Evolutionary conservation across 2,113 vertebrate genomes (phyloP), one percentile per base, ranked within the genome.

Genomic region (Climacteris rufus): DNA sequence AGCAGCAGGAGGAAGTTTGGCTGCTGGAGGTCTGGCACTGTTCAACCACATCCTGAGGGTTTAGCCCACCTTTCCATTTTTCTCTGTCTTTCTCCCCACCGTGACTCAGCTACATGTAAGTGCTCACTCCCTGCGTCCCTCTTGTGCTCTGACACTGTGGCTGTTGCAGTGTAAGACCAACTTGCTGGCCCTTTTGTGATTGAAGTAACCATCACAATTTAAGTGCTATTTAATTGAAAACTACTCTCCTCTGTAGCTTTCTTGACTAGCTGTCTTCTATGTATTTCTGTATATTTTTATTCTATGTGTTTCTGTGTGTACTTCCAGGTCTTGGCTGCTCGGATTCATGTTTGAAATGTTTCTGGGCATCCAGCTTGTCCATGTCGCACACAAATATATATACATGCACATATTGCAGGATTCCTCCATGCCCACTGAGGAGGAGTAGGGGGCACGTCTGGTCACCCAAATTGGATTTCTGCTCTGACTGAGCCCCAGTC

Each of bases 361-460:
- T 70, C 42, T 21, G 24, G 68, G 52, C 13, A 14, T 56, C 50
- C 57, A 68, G 23, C 24, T 89, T 66, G 24, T 30, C 50, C 1
- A 0, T 54, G 15, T 84, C 42, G 30, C 20, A 24, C 25, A 71
- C 13, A 45, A 4, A 4, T n/a, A 64, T 1, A 4, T n/a, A 64
- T 1, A 6, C 0, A 1, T 9, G 22, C 13, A 65, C 0, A 0
- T 39, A 70, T 21, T 25, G 15, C 1, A 3, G 66, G 25, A 86
- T 61, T 87, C 47, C n/a, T 78, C 28, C 14, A 13, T 53, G 47
- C 17, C 19, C 31, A 63, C 23, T 52, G 50, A 93, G 18, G 13
- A 87, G n/a, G 37, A 74, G 35, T 9, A 84, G 42, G 68, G 60
- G 69, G 22, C 60, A 66, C 72, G 78, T 84, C 37, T 93, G 84